Percentiles rank a stretch among this genome's conserved stretches.
Evolutionary conservation across 2,113 vertebrate species (phyloP).

Genomic region (Drymodes brunneopygia): DNA sequence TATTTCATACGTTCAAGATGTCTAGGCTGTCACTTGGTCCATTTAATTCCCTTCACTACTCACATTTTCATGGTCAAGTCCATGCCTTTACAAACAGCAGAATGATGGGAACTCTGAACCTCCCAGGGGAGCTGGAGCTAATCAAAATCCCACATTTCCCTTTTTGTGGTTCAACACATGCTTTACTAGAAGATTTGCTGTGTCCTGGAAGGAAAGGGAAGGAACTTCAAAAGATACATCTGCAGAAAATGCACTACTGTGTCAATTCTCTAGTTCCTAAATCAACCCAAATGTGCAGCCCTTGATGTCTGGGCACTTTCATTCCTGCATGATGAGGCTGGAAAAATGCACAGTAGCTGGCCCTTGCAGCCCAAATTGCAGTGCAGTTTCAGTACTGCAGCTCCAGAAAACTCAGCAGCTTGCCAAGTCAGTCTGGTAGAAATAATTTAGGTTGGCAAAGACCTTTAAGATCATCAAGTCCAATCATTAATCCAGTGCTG

Average conservation of each 20-base stretch:
- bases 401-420: background rate
- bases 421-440: background rate
- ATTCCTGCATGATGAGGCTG: background rate
- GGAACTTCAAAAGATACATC: background rate
- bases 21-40: background rate
- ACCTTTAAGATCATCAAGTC: background rate
- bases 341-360: background rate
- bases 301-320: no score
- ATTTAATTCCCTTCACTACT: background rate
- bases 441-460: background rate
- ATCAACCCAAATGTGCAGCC: background rate
- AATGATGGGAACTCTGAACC: background rate
- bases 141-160: background rate
- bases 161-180: background rate
- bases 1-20: background rate
- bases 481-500: background rate
- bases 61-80: background rate
- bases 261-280: background rate
- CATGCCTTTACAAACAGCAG: background rate
- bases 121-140: background rate
- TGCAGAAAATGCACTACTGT: background rate
- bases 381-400: background rate
- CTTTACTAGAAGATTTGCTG: background rate
- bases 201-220: background rate
- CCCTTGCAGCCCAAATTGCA: background rate